A percentile compares a stretch with the other conserved stretches of the same genome.
These are phyloP conservation scores for Sthenelais limicola DNA, from an alignment of 2,888 invertebrate species.

Conservation along the genomic window DNA sequence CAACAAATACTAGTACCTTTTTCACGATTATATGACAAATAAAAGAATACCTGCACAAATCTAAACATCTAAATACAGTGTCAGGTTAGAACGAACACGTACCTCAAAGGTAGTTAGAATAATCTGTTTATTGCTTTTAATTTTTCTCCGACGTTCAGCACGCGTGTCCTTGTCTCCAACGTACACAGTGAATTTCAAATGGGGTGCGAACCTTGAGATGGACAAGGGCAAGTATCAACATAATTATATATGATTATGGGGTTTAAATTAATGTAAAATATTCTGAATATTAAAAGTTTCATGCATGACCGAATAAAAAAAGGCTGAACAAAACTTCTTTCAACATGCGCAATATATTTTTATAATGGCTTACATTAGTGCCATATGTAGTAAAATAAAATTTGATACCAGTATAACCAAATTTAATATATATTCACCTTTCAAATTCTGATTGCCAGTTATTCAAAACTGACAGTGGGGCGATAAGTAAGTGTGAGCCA, in stretches of 20 bases:
- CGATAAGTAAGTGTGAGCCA: conserved; percentile 64
- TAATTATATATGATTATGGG: neutral
- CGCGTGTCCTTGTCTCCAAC: conserved; percentile 70
- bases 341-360: neutral
- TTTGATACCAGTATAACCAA: neutral
- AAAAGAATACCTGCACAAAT: neutral
- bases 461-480: conserved; percentile 68
- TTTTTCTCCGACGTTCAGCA: conserved; percentile 54
- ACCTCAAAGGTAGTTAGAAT: conserved; percentile 73
- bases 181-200: conserved; percentile 59
- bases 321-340: too few species aligned
- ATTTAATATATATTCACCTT: conserved; percentile 55
- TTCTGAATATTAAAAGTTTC: neutral
- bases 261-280: neutral
- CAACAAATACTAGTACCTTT: too few species aligned
- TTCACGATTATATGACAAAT: too few species aligned
- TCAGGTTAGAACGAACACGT: too few species aligned
- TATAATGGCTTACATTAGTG: neutral
- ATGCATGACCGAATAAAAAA: neutral
- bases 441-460: conserved; percentile 69
- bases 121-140: conserved; percentile 58
- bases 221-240: too few species aligned
- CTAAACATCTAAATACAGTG: neutral
- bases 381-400: neutral
- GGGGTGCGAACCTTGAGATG: conserved; percentile 69